Conservation (phyloP, 2,113 vertebrate genomes). For the Percopsis transmontana region DNA sequence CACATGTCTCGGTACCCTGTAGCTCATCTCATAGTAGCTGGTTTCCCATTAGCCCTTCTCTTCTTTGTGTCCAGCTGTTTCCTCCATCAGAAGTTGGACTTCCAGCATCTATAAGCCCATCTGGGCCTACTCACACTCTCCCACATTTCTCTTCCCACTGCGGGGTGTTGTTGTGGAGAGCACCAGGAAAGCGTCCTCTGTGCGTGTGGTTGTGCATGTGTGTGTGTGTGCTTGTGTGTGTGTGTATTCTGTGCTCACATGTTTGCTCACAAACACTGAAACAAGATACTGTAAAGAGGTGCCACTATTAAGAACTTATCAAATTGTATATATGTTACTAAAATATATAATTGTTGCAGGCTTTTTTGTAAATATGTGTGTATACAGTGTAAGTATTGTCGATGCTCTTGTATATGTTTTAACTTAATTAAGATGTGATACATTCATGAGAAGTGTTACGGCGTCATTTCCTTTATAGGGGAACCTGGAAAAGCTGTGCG, state of each 20-base stretch:
- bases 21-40: slow-evolving; percentile 59
- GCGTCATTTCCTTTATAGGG: slow-evolving; percentile 58
- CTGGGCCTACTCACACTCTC: slow-evolving; percentile 50
- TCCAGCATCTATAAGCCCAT: slow-evolving; percentile 63
- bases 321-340: slow-evolving; percentile 42
- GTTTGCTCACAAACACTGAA: slow-evolving; percentile 19
- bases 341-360: slow-evolving; percentile 43
- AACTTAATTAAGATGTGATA: slow-evolving; percentile 71
- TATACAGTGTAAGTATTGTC: slow-evolving; percentile 51
- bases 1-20: slow-evolving; percentile 17
- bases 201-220: slow-evolving; percentile 37
- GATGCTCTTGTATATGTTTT: slow-evolving; percentile 47
- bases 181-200: slow-evolving; percentile 68
- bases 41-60: slow-evolving; percentile 60
- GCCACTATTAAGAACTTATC: slow-evolving; percentile 62
- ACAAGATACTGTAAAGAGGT: slow-evolving; percentile 57
- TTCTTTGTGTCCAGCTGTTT: slow-evolving; percentile 77
- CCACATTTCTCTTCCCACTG: slow-evolving; percentile 50
- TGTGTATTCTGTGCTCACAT: background rate
- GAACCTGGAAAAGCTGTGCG: slow-evolving; percentile 36
- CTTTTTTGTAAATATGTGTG: slow-evolving; percentile 66
- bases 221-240: slow-evolving; percentile 26
- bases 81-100: slow-evolving; percentile 68
- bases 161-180: slow-evolving; percentile 60
- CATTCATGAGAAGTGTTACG: slow-evolving; percentile 53